Evolutionary conservation across 1,140 invertebrate genomes (phyloP).

Genomic region (Patella vulgata): DNA sequence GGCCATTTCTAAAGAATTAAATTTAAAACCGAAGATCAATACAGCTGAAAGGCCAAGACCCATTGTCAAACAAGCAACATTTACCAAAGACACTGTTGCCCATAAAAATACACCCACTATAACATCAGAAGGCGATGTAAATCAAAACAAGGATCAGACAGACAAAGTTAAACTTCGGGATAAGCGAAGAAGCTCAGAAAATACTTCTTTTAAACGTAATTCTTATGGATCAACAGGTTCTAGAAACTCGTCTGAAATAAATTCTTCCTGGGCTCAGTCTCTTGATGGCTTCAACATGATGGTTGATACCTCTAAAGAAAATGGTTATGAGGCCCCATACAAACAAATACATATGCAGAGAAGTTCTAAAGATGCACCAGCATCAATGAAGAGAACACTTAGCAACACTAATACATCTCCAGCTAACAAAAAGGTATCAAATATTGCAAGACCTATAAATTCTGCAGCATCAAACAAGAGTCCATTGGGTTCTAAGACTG

Average conservation of each 20-base stretch:
- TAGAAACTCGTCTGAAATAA: slow-evolving; percentile 28
- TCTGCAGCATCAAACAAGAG: slow-evolving; percentile 11
- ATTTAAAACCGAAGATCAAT: slow-evolving; percentile 12
- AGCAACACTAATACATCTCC: not conserved
- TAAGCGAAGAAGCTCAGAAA: slow-evolving; percentile 11
- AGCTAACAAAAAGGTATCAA: slow-evolving; percentile 10
- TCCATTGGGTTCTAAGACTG: slow-evolving; percentile 14
- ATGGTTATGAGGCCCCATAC: slow-evolving; percentile 16
- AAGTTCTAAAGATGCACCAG: slow-evolving; percentile 21
- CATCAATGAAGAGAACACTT: slow-evolving; percentile 6
- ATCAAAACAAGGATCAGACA: slow-evolving; percentile 5
- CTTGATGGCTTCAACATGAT: slow-evolving; percentile 38
- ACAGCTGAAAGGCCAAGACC: slow-evolving; percentile 46
- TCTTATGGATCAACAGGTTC: slow-evolving; percentile 17
- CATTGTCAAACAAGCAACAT: slow-evolving; percentile 81
- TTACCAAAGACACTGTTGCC: slow-evolving; percentile 78
- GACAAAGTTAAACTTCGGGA: not conserved
- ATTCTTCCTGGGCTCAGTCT: slow-evolving; percentile 38
- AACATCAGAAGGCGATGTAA: slow-evolving; percentile 13
- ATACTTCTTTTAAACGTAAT: slow-evolving; percentile 16
- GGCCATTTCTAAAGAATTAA: slow-evolving; percentile 22
- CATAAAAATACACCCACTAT: slow-evolving; percentile 39
- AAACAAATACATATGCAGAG: slow-evolving; percentile 30
- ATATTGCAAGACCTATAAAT: slow-evolving; percentile 15
- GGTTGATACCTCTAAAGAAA: slow-evolving; percentile 29